Evolutionary conservation across 92 coral and sea anemone species (phyloP).

Genomic region (Epizoanthus stellaris): DNA sequence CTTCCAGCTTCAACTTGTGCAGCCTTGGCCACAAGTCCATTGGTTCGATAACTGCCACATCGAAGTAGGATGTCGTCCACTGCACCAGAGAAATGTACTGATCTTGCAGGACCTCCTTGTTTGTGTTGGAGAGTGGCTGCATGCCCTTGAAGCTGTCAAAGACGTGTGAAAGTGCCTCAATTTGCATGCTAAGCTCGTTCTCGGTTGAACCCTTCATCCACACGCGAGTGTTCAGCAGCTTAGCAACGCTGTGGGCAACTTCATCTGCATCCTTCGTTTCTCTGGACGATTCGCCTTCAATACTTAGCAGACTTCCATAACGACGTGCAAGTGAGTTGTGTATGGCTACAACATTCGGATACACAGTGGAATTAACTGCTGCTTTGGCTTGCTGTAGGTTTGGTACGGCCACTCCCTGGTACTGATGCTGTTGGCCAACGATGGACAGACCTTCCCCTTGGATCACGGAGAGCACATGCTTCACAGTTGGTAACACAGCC

Average conservation of each 20-base stretch:
- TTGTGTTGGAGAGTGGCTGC: constrained; percentile 52
- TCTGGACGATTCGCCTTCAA: constrained; percentile 51
- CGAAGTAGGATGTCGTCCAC: constrained; percentile 67
- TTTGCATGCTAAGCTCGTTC: constrained; percentile 59
- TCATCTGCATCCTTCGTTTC: constrained; percentile 64
- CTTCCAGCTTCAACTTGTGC: constrained; percentile 64
- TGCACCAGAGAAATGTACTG: constrained; percentile 68
- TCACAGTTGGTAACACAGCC: constrained; percentile 69
- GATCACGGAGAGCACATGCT: constrained; percentile 68
- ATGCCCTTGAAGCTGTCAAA: constrained; percentile 65
- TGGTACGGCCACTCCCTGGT: constrained; percentile 65
- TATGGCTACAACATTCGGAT: constrained; percentile 60
- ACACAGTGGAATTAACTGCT: constrained; percentile 63
- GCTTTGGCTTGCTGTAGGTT: constrained; percentile 72
- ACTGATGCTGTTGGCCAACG: constrained; percentile 69
- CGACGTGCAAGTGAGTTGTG: constrained; percentile 59
- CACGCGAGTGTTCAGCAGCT: constrained; percentile 63
- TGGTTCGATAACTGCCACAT: constrained; percentile 62
- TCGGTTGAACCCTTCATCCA: constrained; percentile 65
- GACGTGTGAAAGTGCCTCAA: constrained; percentile 55
- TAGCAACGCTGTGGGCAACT: constrained; percentile 64
- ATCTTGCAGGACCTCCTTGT: constrained; percentile 60
- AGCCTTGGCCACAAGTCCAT: constrained; percentile 77
- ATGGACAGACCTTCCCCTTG: constrained; percentile 61
- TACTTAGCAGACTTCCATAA: constrained; percentile 61